Evolutionary conservation across 2,113 vertebrate species (phyloP).

Genomic region (Corvus hawaiiensis): DNA sequence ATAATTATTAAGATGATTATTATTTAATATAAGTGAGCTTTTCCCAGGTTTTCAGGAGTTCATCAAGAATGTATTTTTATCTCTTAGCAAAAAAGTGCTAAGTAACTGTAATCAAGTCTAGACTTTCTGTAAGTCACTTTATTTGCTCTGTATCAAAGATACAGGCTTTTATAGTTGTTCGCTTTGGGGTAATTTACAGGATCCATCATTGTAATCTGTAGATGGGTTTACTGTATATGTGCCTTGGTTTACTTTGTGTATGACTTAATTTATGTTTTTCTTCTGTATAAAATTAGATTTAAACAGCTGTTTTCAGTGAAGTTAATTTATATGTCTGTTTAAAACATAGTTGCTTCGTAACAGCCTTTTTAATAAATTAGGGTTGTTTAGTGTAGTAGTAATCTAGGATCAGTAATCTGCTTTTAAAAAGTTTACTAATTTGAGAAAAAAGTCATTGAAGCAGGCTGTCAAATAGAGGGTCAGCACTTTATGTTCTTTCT

Average conservation of each 20-base stretch:
- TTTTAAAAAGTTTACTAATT: neutral
- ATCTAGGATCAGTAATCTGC: neutral
- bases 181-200: neutral
- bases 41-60: neutral
- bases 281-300: neutral
- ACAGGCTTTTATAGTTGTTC: neutral
- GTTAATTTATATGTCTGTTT: constrained; percentile 8
- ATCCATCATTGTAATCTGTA: neutral
- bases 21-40: neutral
- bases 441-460: neutral
- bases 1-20: neutral
- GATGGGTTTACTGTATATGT: neutral
- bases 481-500: neutral
- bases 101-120: neutral
- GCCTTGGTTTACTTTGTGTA: neutral
- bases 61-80: neutral
- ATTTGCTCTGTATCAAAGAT: neutral
- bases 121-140: neutral
- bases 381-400: neutral
- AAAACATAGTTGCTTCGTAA: neutral
- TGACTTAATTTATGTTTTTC: neutral
- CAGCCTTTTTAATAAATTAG: constrained; percentile 1
- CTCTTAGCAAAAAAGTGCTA: neutral
- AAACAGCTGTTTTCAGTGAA: neutral
- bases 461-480: neutral